These are phyloP conservation scores for Lycocorax pyrrhopterus DNA, from an alignment of 2,113 vertebrate species.

Conservation along the genomic window DNA sequence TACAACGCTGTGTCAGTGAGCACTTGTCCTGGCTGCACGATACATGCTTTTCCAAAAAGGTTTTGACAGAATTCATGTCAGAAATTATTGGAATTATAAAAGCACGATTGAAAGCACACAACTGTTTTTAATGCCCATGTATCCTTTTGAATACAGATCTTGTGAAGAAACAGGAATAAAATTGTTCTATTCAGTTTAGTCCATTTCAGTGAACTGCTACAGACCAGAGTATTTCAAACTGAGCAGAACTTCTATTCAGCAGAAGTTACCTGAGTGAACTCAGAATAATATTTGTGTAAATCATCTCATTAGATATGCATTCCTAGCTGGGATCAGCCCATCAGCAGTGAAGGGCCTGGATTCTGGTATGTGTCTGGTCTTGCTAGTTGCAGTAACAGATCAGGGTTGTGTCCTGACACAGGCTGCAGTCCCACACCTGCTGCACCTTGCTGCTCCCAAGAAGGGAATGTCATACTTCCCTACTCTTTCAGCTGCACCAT, in stretches of 20 bases:
- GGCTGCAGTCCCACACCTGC: background rate
- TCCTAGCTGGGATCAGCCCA: background rate
- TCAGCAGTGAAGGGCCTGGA: background rate
- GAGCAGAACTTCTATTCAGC: background rate
- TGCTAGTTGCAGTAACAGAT: background rate
- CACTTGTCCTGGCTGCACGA: rapidly evolving
- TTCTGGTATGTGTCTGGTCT: background rate
- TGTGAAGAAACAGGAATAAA: background rate
- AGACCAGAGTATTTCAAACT: background rate
- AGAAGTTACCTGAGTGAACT: background rate
- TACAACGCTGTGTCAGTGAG: background rate
- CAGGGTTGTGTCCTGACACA: rapidly evolving
- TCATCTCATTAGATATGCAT: background rate
- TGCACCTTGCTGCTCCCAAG: background rate
- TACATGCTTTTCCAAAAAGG: rapidly evolving
- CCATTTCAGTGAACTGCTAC: background rate
- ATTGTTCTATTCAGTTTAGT: background rate
- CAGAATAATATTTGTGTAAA: background rate
- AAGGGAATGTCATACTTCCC: background rate
- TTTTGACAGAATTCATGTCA: background rate
- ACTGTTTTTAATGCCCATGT: background rate
- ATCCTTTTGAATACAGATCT: background rate
- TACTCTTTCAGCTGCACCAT: background rate
- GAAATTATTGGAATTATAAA: background rate
- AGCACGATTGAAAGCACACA: background rate